Base-by-base conservation (phyloP, 2,113 vertebrate species). In the Empidonax traillii region DNA sequence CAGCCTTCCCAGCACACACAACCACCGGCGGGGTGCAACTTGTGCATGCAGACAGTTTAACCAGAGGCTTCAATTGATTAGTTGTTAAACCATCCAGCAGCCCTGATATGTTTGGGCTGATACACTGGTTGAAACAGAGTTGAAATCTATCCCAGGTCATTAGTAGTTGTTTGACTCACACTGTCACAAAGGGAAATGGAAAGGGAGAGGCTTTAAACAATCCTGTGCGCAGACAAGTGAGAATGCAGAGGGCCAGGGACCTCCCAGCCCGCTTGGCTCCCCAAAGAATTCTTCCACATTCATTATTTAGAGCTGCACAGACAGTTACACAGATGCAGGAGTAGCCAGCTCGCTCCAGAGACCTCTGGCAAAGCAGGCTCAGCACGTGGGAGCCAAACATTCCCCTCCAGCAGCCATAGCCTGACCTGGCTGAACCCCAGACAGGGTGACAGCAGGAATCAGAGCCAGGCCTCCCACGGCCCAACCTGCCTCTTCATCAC, bases 91-190 rank as follows among this genome's bases (percentile, higher is more conserved):
- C 96, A 96, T 95, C 73, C 96, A 96, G 93, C 94, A 97, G 92
- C 90, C 88, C 90, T 93, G 96, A 97, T 96, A 8, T 78, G 93
- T 96, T 94, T 97, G 96, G 94, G 93, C 96, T 96, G 96, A 97
- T 97, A 96, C 96, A 96, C 83, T 82, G 69, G 83, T 90, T 90
- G 94, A 95, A 96, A 95, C 96, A 93, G 94, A 97, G 96, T 96
- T 96, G 96, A 97, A 97, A 97, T 97, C 96, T 96, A 97, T 97
- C 96, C 94, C 94, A 85, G 92, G 96, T 96, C 96, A 97, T 97
- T 97, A 97, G 96, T 33, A 89, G 92, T 92, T 95, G 96, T 96
- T 96, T 97, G 96, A 95, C 92, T 97, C 90, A 39, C 62, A 15
- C 80, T 96, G 96, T 96, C 96, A 97, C 96, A 55, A 62, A 92